Conservation (phyloP, 2,797 vertebrate species). For the Helostoma temminkii region DNA sequence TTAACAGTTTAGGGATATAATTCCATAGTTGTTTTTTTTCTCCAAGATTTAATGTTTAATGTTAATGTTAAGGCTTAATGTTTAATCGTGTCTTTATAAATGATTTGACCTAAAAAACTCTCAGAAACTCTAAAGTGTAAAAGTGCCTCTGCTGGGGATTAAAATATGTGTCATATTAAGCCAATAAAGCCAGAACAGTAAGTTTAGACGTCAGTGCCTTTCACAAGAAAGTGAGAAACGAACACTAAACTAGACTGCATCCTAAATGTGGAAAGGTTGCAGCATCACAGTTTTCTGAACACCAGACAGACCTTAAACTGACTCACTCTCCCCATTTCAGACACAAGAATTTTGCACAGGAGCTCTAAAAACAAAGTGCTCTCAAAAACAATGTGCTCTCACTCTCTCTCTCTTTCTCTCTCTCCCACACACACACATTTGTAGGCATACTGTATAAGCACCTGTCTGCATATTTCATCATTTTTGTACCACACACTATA, state of each 20-base stretch:
- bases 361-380: slow-evolving; percentile 69
- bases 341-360: slow-evolving; percentile 68
- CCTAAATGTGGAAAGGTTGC: slow-evolving; percentile 41
- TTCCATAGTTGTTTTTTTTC: too few species aligned
- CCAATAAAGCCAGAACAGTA: slow-evolving; percentile 5
- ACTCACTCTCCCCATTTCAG: slow-evolving; percentile 59
- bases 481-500: slow-evolving; percentile 67
- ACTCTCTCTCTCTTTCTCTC: slow-evolving; percentile 1
- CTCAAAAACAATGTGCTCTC: slow-evolving; percentile 45
- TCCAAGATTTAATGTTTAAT: too few species aligned
- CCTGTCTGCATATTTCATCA: slow-evolving; percentile 28
- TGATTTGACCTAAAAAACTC: background rate
- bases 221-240: slow-evolving; percentile 29
- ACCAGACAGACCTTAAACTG: slow-evolving; percentile 43
- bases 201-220: slow-evolving; percentile 24
- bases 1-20: too few species aligned
- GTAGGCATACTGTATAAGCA: slow-evolving; percentile 8
- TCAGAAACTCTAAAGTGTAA: background rate
- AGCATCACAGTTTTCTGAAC: slow-evolving; percentile 46
- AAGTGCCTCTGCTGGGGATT: slow-evolving; percentile 1
- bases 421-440: slow-evolving; percentile 16
- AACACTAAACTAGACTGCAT: slow-evolving; percentile 37
- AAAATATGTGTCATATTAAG: background rate
- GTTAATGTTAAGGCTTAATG: too few species aligned
- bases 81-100: too few species aligned